phyloP scores from a whole-genome alignment of 2,888 invertebrate genomes.

The Timema cristinae region DNA sequence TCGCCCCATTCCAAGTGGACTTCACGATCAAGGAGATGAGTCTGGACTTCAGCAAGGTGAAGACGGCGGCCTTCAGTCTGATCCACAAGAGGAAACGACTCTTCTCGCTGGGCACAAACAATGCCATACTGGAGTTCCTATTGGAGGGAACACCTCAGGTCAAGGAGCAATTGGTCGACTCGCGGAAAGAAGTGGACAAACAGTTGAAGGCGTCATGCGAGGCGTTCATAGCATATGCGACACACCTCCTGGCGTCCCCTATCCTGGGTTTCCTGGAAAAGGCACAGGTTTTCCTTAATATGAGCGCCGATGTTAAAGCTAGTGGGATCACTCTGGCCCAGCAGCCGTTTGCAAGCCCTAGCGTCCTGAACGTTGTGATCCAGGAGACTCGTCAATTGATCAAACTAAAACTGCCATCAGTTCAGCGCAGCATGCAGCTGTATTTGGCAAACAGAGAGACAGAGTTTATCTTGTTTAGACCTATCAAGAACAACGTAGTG shows the following conservation, averaged over 20 bases:
- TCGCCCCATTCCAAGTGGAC: conserved; percentile 96
- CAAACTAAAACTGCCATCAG: conserved; percentile 69
- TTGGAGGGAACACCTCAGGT: conserved; percentile 92
- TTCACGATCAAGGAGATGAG: conserved; percentile 89
- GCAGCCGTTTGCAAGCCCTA: conserved; percentile 46
- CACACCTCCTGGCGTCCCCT: conserved; percentile 70
- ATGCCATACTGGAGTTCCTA: conserved; percentile 88
- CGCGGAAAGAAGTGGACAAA: conserved; percentile 92
- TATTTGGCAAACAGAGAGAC: conserved; percentile 96
- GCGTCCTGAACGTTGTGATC: conserved; percentile 67
- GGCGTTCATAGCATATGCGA: conserved; percentile 75
- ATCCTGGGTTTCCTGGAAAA: conserved; percentile 69
- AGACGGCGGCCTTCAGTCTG: conserved; percentile 63
- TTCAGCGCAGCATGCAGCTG: conserved; percentile 88
- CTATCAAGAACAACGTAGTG: conserved; percentile 89
- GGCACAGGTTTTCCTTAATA: conserved; percentile 45
- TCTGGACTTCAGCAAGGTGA: conserved; percentile 90
- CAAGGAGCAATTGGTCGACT: conserved; percentile 86
- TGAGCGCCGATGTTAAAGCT: conserved; percentile 16
- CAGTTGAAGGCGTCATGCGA: conserved; percentile 89
- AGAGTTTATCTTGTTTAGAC: conserved; percentile 92
- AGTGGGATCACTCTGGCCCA: conserved; percentile 20
- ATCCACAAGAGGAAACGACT: conserved; percentile 71
- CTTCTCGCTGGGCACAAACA: conserved; percentile 82
- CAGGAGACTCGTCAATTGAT: conserved; percentile 74